Conservation (phyloP, 2,888 invertebrate species). For the Nipponacmea schrenckii region DNA sequence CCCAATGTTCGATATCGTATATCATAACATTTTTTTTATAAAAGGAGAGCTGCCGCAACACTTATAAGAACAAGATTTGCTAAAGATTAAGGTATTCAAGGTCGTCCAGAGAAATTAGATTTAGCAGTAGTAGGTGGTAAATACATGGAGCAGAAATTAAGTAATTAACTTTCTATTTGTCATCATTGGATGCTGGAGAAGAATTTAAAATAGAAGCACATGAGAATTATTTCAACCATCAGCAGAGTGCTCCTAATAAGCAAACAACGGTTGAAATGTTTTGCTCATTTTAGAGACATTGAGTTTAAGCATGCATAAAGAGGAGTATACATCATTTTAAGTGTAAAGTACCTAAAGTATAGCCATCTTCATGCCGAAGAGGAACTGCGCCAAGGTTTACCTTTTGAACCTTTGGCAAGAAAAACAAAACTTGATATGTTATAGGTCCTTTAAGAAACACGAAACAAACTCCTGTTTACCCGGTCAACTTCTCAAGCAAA, state of each 20-base stretch:
- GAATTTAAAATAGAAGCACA: slow-evolving; percentile 21
- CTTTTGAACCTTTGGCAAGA: slow-evolving; percentile 20
- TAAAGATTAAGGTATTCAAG: slow-evolving; percentile 20
- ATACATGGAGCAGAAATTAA: background rate
- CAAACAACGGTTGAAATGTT: background rate
- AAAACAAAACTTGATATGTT: slow-evolving; percentile 18
- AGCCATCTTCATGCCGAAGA: slow-evolving; percentile 21
- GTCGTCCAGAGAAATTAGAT: slow-evolving; percentile 6
- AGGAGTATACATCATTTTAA: slow-evolving; percentile 13
- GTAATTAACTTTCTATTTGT: slow-evolving; percentile 12
- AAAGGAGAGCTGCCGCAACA: slow-evolving; percentile 14
- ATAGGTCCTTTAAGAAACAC: slow-evolving; percentile 16
- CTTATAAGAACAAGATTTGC: slow-evolving; percentile 14
- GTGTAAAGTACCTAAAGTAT: slow-evolving; percentile 23
- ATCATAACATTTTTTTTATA: no score
- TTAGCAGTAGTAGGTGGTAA: slow-evolving; percentile 9
- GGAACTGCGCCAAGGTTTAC: slow-evolving; percentile 10
- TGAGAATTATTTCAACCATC: slow-evolving; percentile 20
- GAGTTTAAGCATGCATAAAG: slow-evolving; percentile 9
- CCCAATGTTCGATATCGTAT: slow-evolving; percentile 15
- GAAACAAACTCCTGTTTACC: background rate
- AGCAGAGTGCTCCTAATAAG: slow-evolving; percentile 9
- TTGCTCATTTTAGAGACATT: background rate
- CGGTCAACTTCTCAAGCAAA: no score
- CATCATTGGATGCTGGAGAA: slow-evolving; percentile 12